Conservation (phyloP, 2,113 vertebrate species). For the Anarhynchus alexandrinus region DNA sequence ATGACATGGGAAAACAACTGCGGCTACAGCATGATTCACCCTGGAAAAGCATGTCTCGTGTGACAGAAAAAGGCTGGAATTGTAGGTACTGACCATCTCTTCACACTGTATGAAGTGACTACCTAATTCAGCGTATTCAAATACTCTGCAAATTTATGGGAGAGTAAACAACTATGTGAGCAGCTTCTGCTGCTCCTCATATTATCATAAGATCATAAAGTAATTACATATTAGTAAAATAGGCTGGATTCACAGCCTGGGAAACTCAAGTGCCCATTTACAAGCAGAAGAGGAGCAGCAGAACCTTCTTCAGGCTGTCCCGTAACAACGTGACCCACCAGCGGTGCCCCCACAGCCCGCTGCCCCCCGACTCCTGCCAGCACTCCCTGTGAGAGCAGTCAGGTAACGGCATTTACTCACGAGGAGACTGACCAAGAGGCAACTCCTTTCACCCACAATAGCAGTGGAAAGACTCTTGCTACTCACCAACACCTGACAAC, state of each 20-base stretch:
- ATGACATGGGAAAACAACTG: not conserved
- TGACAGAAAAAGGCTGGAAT: not conserved
- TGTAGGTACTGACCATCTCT: not conserved
- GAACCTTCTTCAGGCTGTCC: not conserved
- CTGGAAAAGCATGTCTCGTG: rapidly evolving
- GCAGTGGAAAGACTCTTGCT: not conserved
- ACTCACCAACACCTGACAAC: not conserved
- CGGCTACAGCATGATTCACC: not conserved
- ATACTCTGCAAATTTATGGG: rapidly evolving
- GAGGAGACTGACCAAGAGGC: not conserved
- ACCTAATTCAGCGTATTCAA: not conserved
- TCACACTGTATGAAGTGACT: not conserved
- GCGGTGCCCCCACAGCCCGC: too few species aligned
- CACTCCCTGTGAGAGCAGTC: rapidly evolving
- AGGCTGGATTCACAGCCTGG: not conserved
- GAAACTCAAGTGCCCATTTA: not conserved
- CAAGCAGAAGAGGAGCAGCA: not conserved
- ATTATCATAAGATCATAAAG: not conserved
- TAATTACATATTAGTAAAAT: not conserved
- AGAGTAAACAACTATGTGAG: rapidly evolving
- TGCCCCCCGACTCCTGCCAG: too few species aligned
- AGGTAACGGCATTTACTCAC: not conserved
- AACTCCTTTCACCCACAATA: not conserved
- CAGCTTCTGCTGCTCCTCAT: not conserved
- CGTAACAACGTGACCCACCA: rapidly evolving